Base-by-base conservation (phyloP, 2,113 vertebrate species). In the Mastomys coucha region DNA sequence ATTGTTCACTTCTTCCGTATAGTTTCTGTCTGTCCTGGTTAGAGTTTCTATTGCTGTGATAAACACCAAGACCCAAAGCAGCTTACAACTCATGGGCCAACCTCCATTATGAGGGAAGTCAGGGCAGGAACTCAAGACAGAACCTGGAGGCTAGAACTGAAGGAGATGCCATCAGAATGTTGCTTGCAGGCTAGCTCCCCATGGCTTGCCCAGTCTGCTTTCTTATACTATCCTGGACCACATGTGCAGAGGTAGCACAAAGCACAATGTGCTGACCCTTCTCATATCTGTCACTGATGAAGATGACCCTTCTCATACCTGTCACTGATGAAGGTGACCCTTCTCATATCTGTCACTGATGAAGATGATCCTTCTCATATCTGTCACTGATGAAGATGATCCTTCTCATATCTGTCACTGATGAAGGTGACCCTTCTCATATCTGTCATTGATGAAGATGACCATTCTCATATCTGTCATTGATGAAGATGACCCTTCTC, bases 1-100 rank as follows among this genome's bases (percentile, higher is more conserved):
- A 20, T 69, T 69, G 65, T 24, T 84, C n/a, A 17, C 49, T 78
- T 91, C 91, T 51, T 82, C 75, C 89, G 42, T 24, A 39, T 96
- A 42, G 77, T 80, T 80, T 80, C 49, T 36, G 4, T 36, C 31
- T 22, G 49, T 53, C 49, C 17, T 33, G 51, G 76, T 77, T 33
- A 51, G 51, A 36, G 58, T 28, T 82, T 26, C 22, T 60, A 60
- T 42, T 60, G 56, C 19, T 60, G 36, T 60, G 56, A 16, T 42
- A 82, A 60, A 82, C 78, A 81, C 33, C 51, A 24, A 56, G 51
- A 17, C 33, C 53, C 56, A 53, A 77, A 80, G 31, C 36, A 39
- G 13, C 10, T 26, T 39, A 28, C 56, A 84, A 5, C 24, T 84
- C 81, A 28, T 42, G 11, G 22, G 13, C 56, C 81, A 14, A 28